Conservation (phyloP, 2,113 vertebrate species). For the Lampris megalopsis region DNA sequence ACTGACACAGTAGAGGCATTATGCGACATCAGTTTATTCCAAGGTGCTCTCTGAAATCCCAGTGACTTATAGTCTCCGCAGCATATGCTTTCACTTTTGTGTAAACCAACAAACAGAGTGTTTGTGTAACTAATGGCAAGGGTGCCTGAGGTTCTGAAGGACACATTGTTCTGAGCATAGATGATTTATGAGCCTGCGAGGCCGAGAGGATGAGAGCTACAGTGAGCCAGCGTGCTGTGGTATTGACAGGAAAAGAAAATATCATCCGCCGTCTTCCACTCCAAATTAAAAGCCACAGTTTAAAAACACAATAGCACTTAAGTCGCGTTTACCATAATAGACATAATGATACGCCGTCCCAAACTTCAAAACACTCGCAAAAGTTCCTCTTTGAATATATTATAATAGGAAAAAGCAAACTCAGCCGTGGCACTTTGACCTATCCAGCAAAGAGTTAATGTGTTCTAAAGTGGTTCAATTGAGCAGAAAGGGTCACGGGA, state of each 20-base stretch:
- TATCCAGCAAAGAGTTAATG: conserved; percentile 65
- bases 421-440: conserved; percentile 68
- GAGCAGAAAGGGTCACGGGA: conserved; percentile 77
- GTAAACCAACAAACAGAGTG: conserved; percentile 77
- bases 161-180: conserved; percentile 66
- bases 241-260: conserved; percentile 32
- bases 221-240: conserved; percentile 41
- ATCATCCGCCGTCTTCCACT: conserved; percentile 25
- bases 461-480: conserved; percentile 76
- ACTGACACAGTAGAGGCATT: conserved; percentile 60
- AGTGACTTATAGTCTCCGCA: conserved; percentile 54
- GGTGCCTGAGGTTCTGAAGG: conserved; percentile 66
- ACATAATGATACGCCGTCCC: conserved; percentile 47
- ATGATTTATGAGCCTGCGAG: conserved; percentile 69
- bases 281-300: conserved; percentile 58
- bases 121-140: conserved; percentile 76
- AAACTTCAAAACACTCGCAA: conserved; percentile 49
- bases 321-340: conserved; percentile 51
- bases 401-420: conserved; percentile 47
- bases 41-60: conserved; percentile 29
- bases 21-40: conserved; percentile 52
- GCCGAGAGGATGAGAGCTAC: conserved; percentile 51
- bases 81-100: conserved; percentile 80
- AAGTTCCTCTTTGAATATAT: conserved; percentile 60
- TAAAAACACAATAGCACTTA: conserved; percentile 8